Evolutionary conservation across 2,113 vertebrate species (phyloP), one percentile per base, ranked within the genome.

Genomic region (Rhynchomys soricoides): DNA sequence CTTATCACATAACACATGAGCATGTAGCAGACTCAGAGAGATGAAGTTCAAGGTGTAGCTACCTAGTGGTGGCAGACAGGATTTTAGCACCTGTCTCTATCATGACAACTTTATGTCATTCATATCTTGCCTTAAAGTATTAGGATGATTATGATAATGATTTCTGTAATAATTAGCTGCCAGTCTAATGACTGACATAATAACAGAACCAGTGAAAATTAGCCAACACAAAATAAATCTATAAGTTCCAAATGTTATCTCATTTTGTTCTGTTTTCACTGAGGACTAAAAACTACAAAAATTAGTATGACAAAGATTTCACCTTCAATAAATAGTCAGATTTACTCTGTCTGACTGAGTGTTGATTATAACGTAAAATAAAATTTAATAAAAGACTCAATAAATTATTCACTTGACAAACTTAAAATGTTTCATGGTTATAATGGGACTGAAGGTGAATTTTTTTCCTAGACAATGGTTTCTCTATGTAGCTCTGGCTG

Each of bases 201-300:
- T 89, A 81, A 45, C 19, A 83, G 16, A 59, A 26, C 71, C 89
- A 77, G 22, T 75, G 7, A 73, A 95, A 93, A 79, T 26, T 88
- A 7, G n/a, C 40, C 52, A 79, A 37, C 73, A 55, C 5, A 86
- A 66, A 82, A 31, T 70, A 55, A 95, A 90, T 3, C 62, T 5
- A 89, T 93, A 88, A 50, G 81, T 45, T 66, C 71, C 75, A 87
- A 91, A 34, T 52, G 31, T 26, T 59, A 31, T 68, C n/a, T 1
- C 10, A 93, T n/a, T 71, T 94, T 92, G 17, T 68, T 37, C 87
- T 92, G 52, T 88, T 90, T 91, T 43, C 21, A 79, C 26, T 89
- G 86, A 55, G 37, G 66, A 22, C 13, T 48, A 93, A 6, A 89
- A 68, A 93, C n/a, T 77, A 12, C 82, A 73, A 93, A 90, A 87